Evolutionary conservation across 64 coral and sea anemone genomes (phyloP).

Genomic region (Porites australiensis): DNA sequence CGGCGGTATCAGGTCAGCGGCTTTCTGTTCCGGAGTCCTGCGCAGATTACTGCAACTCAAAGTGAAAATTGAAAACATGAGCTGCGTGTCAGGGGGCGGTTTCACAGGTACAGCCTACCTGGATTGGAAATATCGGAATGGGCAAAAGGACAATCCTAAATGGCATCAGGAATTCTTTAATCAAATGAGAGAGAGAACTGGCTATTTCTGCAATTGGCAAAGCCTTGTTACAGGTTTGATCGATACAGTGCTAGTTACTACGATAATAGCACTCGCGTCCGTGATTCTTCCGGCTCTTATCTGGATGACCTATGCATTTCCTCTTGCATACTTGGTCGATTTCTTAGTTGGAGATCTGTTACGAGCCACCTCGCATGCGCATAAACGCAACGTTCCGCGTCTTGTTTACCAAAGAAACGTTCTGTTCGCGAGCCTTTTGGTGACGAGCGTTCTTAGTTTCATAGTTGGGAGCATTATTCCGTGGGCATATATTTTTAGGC

Average conservation of each 20-base stretch:
- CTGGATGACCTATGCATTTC: conserved; percentile 31
- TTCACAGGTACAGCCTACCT: conserved; percentile 57
- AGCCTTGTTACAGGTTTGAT: conserved; percentile 6
- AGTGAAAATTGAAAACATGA: conserved; percentile 37
- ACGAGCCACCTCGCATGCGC: neutral
- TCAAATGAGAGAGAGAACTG: conserved; percentile 49
- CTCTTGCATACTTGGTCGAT: conserved; percentile 41
- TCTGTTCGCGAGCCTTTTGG: neutral
- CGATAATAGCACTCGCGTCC: neutral
- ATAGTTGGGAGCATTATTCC: neutral
- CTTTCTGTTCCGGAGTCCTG: conserved; percentile 61
- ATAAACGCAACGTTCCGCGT: neutral
- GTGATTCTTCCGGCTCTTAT: neutral
- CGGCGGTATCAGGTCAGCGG: conserved; percentile 47
- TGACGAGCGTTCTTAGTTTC: neutral
- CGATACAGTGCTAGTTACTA: neutral
- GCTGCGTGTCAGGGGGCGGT: conserved; percentile 70
- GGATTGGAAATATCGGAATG: conserved; percentile 42
- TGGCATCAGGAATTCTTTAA: conserved; percentile 63
- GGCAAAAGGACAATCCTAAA: neutral
- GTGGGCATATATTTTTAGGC: neutral
- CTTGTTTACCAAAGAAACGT: neutral
- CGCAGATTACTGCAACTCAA: conserved; percentile 32
- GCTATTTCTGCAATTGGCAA: conserved; percentile 63
- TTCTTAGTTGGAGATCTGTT: conserved; percentile 42